These are phyloP conservation scores for Himalopsyche japonica DNA, from an alignment of 2,888 invertebrate species.

Conservation along the genomic window DNA sequence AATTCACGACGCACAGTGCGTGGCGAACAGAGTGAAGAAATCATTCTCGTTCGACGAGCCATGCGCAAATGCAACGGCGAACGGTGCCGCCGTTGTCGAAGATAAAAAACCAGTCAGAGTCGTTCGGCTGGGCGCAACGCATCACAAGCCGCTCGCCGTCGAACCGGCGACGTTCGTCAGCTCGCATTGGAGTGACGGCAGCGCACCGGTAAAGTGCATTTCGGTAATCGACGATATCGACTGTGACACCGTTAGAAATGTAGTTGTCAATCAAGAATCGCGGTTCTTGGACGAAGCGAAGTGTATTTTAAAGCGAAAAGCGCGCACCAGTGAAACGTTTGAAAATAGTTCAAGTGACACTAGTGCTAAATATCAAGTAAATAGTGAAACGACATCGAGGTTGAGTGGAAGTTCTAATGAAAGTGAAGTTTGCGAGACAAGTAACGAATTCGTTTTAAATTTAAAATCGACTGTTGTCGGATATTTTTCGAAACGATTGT, in stretches of 20 bases:
- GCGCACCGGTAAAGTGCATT: not conserved
- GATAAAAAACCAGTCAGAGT: not conserved
- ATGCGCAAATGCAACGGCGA: conserved; percentile 42
- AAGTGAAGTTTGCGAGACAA: not conserved
- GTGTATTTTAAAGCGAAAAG: too few species aligned
- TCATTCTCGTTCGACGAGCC: conserved; percentile 42
- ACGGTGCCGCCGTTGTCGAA: not conserved
- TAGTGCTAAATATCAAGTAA: not conserved
- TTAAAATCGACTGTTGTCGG: not conserved
- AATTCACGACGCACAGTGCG: conserved; percentile 35
- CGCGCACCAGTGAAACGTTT: not conserved
- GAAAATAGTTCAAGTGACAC: not conserved
- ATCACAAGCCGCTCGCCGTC: not conserved
- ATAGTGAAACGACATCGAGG: not conserved
- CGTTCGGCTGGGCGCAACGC: not conserved
- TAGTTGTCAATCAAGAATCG: not conserved
- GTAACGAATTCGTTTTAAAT: not conserved
- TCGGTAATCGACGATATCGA: not conserved
- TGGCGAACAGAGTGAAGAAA: conserved; percentile 34
- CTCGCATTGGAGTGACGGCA: not conserved
- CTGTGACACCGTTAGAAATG: not conserved
- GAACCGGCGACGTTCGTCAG: not conserved
- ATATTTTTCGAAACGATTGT: not conserved
- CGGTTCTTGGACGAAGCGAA: not conserved
- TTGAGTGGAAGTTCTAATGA: not conserved